Conservation (phyloP, 2,113 vertebrate genomes). For the Zosterops hypoxanthus region DNA sequence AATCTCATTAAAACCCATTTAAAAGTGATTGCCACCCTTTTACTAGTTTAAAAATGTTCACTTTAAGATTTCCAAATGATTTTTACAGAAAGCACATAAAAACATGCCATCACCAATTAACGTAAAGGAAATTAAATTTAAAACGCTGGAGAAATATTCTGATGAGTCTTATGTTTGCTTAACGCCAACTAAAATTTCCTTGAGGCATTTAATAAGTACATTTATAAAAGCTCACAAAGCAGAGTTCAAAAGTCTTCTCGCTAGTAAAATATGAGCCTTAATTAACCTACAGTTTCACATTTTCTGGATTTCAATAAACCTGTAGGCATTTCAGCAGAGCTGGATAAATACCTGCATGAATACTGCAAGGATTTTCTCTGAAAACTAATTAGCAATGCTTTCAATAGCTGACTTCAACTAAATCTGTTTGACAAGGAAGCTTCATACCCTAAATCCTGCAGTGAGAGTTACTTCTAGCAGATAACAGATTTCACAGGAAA, state of each 20-base stretch:
- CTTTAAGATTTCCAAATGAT: not conserved
- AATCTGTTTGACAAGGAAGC: slow-evolving; percentile 44
- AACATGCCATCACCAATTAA: slow-evolving; percentile 6
- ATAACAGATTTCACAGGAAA: slow-evolving; percentile 12
- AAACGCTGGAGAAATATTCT: slow-evolving; percentile 53
- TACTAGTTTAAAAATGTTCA: not conserved
- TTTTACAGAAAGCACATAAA: slow-evolving; percentile 38
- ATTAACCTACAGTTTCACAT: slow-evolving; percentile 68
- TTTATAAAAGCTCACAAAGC: slow-evolving; percentile 68
- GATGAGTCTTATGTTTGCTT: slow-evolving; percentile 53
- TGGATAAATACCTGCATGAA: slow-evolving; percentile 72
- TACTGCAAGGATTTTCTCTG: slow-evolving; percentile 57
- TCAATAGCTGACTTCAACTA: slow-evolving; percentile 44
- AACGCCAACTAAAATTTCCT: slow-evolving; percentile 36
- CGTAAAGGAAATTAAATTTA: slow-evolving; percentile 47
- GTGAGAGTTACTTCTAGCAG: slow-evolving; percentile 26
- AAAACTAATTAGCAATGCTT: slow-evolving; percentile 70
- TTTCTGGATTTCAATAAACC: slow-evolving; percentile 70
- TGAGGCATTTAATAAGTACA: slow-evolving; percentile 64
- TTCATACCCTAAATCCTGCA: slow-evolving; percentile 40
- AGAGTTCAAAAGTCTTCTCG: slow-evolving; percentile 61
- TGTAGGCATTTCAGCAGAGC: slow-evolving; percentile 60
- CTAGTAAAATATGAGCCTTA: slow-evolving; percentile 65
- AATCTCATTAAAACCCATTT: not conserved
- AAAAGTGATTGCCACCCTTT: not conserved